Base-by-base conservation (phyloP, 2,888 invertebrate species). In the Nysson spinosus region DNA sequence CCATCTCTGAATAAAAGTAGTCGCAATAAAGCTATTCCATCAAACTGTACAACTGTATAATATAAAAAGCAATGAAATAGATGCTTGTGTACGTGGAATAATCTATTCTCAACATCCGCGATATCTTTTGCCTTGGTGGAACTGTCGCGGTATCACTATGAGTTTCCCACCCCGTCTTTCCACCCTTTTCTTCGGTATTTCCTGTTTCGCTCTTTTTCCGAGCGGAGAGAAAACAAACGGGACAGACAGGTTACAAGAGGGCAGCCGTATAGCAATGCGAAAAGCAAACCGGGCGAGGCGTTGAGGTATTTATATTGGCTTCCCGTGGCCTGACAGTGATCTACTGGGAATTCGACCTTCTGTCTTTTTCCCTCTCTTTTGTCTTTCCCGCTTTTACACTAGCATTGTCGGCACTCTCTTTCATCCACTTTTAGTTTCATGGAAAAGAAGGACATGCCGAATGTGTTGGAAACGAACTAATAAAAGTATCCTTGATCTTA, bases 241-340 rank as follows among this genome's bases (percentile, higher is more conserved):
- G 75, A 73, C 71, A 68, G 73, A 62, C 73, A 66, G 73, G 75
- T 73, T 72, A 63, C 72, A 75, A 60, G 60, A 52, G 57, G 52
- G 57, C 58, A 61, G 40, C 61, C 47, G 63, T 69, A 72, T 44
- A 69, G 70, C 75, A 75, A 74, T 71, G 72, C 72, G 61, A 74
- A 69, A 56, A 74, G 75, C 67, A 75, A 75, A 75, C 72, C 73
- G 69, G 65, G 73, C 68, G 73, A 76, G 71, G 75, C 83, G 85
- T 85, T 79, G 82, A 82, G 85, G 85, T 85, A 85, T 85, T 85
- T 85, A 85, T 85, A 85, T 85, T 85, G 85, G 86, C 84, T 86
- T 82, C 81, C 82, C 79, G 80, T 74, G 76, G 78, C 77, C 78
- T 84, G 86, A 86, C 86, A 86, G 83, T 86, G 86, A 86, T 85